These are phyloP conservation scores for Morone saxatilis DNA, from an alignment of 2,113 vertebrate species.

Conservation along the genomic window DNA sequence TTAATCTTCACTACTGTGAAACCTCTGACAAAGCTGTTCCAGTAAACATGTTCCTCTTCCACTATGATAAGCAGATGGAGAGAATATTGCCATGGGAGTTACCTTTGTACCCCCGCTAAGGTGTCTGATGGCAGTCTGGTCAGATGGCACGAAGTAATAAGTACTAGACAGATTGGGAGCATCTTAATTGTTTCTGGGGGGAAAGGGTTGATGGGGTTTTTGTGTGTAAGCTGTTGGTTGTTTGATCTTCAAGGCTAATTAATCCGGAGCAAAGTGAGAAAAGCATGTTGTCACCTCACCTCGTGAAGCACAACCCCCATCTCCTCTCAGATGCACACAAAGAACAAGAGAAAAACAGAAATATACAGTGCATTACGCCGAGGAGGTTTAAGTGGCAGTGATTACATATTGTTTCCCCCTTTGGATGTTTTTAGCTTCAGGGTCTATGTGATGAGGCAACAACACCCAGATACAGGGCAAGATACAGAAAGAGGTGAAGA, in stretches of 20 bases:
- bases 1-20: not conserved
- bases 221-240: slow-evolving; percentile 35
- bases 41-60: slow-evolving; percentile 29
- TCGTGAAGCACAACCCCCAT: slow-evolving; percentile 4
- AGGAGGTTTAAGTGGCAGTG: not conserved
- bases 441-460: slow-evolving; percentile 63
- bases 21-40: slow-evolving; percentile 22
- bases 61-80: slow-evolving; percentile 46
- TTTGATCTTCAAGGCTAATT: slow-evolving; percentile 77
- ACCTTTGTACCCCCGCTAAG: slow-evolving; percentile 30
- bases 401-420: slow-evolving; percentile 29
- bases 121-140: slow-evolving; percentile 31
- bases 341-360: slow-evolving; percentile 15
- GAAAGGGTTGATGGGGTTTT: slow-evolving; percentile 35
- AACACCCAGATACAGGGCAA: slow-evolving; percentile 50
- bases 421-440: slow-evolving; percentile 47
- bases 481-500: slow-evolving; percentile 36
- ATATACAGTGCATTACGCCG: slow-evolving; percentile 3
- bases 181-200: slow-evolving; percentile 68
- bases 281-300: slow-evolving; percentile 51
- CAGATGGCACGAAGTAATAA: slow-evolving; percentile 46
- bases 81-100: slow-evolving; percentile 23
- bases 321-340: slow-evolving; percentile 4
- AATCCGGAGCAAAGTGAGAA: slow-evolving; percentile 59
- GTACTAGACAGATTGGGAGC: slow-evolving; percentile 38